Base-by-base conservation (phyloP, 1,140 invertebrate species). In the Drosophila jambulina region DNA sequence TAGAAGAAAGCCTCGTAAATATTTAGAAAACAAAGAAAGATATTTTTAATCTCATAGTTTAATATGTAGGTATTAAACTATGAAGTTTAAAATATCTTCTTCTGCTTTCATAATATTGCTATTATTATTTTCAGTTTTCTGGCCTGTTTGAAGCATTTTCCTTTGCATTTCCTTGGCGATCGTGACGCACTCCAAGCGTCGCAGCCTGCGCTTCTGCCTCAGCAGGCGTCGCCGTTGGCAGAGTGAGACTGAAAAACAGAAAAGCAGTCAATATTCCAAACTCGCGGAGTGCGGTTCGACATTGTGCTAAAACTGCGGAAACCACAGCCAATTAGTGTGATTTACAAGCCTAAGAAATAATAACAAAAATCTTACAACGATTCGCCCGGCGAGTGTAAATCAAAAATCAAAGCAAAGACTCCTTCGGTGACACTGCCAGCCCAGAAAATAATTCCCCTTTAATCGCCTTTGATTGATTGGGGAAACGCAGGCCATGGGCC, bases 401-500 rank as follows among this genome's bases (percentile, higher is more conserved):
- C 62, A 70, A 67, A 56, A 54, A 36, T n/a, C 32, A 23, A 23
- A 38, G 21, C 2, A n/a, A 46, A 10, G 8, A 34, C 46, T 67
- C 19, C 48, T 17, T 32, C 13, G 59, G 27, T 54, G 49, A 38
- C 56, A 36, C 19, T 23, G 13, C 48, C 49, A 49, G 46, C n/a
- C 64, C 60, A 59, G 15, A 78, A 85, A 56, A 38, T 56, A 56
- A 56, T 56, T 12, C 51, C 53, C 15, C 17, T 38, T 81, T 78
- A 87, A 80, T 77, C 83, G 71, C 67, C 43, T 60, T 75, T 70
- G 78, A 82, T 82, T 88, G 83, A 87, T 87, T 88, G 84, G 67
- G 83, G 65, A 43, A 48, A 80, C 51, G 15, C 34, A 53, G 54
- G 69, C 62, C 65, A 36, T 64, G 45, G n/a, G 34, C 58, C 53